Base-by-base conservation (phyloP, 2,113 vertebrate genomes). In the Plecotus auritus region DNA sequence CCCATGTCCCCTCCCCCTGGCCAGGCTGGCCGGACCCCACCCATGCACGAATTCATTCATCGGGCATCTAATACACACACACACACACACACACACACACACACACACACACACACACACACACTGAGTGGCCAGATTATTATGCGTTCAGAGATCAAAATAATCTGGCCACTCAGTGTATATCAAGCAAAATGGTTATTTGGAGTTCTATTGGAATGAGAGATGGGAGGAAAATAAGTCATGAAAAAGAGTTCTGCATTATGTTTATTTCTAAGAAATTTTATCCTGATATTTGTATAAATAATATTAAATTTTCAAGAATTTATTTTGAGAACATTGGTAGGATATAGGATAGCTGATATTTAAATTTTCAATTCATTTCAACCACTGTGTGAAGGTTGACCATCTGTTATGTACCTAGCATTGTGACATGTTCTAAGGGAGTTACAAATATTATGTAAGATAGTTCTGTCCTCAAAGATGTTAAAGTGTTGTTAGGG, bases 401-500 rank as follows among this genome's bases (percentile, higher is more conserved):
- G 47, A 67, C 51, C 40, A 32, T 88, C 93, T 96, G 37, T 35
- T 64, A 2, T 66, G n/a, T n/a, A 45, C 6, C 61, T 47, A 72
- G 56, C 51, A 45, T 45, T 86, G 61, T 91, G 80, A 72, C 40
- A 86, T 12, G 73, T 78, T 77, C 72, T 23, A 67, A 81, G 70
- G 42, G 35, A 45, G 18, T 76, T 91, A 45, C 73, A 93, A 78
- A 42, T 69, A 32, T 51, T 83, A 30, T 28, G 14, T 28, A 64
- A 67, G 59, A 54, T 30, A 78, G 23, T 23, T 84, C 16, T 92
- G 0, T 86, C 74, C 78, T 77, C n/a, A 91, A 35, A 35, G 49
- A 47, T 83, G 28, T 88, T 88, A 28, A 94, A 59, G 42, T 87
- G 23, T 95, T 85, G 22, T 92, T 95, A 92, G 42, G 18, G 69